A percentile compares a stretch with the other conserved stretches of the same genome.
These are phyloP conservation scores for Tyria jacobaeae DNA, from an alignment of 2,888 invertebrate species.

Conservation along the genomic window DNA sequence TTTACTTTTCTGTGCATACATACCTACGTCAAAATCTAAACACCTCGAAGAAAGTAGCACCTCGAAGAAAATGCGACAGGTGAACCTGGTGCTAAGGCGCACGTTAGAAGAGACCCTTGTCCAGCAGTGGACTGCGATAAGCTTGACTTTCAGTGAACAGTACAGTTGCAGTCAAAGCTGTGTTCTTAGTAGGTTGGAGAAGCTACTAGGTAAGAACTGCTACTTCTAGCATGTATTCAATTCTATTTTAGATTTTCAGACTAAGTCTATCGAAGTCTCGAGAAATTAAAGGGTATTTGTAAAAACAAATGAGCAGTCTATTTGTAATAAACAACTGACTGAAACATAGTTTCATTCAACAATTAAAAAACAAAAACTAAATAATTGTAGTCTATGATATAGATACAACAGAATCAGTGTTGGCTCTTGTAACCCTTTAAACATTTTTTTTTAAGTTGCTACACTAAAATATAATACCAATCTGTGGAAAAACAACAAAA, in stretches of 20 bases:
- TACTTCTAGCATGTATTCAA: too few relatives aligned
- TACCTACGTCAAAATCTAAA: too few relatives aligned
- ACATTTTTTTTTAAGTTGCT: background rate
- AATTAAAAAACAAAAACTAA: background rate
- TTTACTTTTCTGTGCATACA: background rate
- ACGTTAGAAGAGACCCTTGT: too few relatives aligned
- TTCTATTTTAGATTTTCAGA: too few relatives aligned
- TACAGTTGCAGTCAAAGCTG: background rate
- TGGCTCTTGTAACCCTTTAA: background rate
- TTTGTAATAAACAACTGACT: too few relatives aligned
- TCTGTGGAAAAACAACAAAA: background rate
- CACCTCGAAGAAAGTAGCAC: too few relatives aligned
- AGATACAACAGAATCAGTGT: constrained; percentile 7
- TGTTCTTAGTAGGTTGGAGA: too few relatives aligned
- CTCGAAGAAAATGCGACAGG: too few relatives aligned
- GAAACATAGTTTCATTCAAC: background rate
- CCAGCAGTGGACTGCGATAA: too few relatives aligned
- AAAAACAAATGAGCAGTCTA: background rate
- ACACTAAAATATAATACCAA: background rate
- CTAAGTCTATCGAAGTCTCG: background rate
- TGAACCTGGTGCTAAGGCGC: too few relatives aligned
- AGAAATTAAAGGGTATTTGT: background rate
- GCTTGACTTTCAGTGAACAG: too few relatives aligned
- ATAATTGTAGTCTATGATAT: background rate
- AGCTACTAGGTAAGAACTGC: too few relatives aligned